Evolutionary conservation across 23 tunicate genomes (phyloP).

Genomic region (Halocynthia roretzi): DNA sequence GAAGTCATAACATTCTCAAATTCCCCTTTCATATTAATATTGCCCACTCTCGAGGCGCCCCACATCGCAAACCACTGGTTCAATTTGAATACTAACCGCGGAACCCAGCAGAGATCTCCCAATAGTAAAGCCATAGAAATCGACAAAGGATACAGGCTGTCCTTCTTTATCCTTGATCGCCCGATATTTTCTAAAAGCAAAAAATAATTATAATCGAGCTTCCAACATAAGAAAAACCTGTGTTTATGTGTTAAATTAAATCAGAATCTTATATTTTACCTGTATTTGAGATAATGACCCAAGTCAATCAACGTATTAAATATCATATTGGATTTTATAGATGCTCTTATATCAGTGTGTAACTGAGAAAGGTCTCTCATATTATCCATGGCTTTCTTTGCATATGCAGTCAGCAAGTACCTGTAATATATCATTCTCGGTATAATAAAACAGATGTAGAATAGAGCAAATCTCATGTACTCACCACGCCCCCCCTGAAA

Average conservation of each 20-base stretch:
- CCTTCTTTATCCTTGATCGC: neutral
- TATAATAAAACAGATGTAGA: no score
- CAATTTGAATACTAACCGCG: conserved; percentile 5
- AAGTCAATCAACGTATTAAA: conserved; percentile 6
- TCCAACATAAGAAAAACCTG: neutral
- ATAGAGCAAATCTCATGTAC: neutral
- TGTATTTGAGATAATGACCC: conserved; percentile 15
- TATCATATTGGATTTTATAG: conserved; percentile 16
- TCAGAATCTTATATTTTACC: neutral
- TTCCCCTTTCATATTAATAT: neutral
- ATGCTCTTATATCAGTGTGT: conserved; percentile 6
- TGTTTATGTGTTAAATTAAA: neutral
- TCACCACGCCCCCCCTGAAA: conserved; percentile 25
- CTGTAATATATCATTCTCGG: neutral
- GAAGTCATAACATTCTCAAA: neutral
- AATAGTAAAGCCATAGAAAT: conserved; percentile 41
- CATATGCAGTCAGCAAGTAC: conserved; percentile 25
- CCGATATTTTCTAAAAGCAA: conserved; percentile 1
- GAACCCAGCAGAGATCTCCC: conserved; percentile 37
- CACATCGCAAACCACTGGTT: neutral
- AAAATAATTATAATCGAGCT: neutral
- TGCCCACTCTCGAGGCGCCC: no score
- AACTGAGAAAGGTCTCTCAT: neutral
- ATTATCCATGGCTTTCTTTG: neutral
- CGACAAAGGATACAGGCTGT: conserved; percentile 49